These are phyloP conservation scores for Lamprotornis superbus DNA, from an alignment of 2,113 vertebrate genomes.

Conservation along the genomic window DNA sequence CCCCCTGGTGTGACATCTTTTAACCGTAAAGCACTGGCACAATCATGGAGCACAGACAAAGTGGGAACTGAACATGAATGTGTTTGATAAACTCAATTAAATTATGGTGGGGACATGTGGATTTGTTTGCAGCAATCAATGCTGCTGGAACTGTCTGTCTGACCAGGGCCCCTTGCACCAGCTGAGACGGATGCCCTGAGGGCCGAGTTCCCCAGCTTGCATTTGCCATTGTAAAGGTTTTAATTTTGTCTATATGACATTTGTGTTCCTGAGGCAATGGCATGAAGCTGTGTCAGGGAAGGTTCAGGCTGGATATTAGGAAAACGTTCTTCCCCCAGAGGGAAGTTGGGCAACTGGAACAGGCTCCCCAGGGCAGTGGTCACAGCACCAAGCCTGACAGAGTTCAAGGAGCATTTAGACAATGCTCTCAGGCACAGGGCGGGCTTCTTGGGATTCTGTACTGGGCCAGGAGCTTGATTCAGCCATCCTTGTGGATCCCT, in stretches of 20 bases:
- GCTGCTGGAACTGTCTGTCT: background rate
- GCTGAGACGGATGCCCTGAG: background rate
- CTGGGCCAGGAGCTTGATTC: background rate
- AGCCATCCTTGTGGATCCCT: background rate
- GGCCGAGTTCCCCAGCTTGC: background rate
- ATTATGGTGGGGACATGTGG: accelerated
- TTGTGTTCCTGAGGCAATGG: background rate
- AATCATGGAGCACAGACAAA: accelerated
- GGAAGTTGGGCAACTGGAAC: background rate
- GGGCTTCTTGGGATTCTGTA: background rate
- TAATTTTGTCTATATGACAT: background rate
- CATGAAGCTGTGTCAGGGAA: background rate
- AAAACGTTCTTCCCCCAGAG: background rate
- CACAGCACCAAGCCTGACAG: background rate
- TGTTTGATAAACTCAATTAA: background rate
- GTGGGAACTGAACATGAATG: background rate
- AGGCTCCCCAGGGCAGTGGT: background rate
- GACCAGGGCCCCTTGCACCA: background rate
- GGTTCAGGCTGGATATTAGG: background rate
- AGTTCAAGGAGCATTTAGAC: background rate
- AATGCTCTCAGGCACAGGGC: background rate
- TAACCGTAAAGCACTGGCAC: background rate
- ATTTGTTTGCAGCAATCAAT: background rate
- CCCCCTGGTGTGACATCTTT: accelerated
- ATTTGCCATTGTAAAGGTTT: background rate